Conservation (phyloP, 2,113 vertebrate genomes). For the Megaceryle maxima region DNA sequence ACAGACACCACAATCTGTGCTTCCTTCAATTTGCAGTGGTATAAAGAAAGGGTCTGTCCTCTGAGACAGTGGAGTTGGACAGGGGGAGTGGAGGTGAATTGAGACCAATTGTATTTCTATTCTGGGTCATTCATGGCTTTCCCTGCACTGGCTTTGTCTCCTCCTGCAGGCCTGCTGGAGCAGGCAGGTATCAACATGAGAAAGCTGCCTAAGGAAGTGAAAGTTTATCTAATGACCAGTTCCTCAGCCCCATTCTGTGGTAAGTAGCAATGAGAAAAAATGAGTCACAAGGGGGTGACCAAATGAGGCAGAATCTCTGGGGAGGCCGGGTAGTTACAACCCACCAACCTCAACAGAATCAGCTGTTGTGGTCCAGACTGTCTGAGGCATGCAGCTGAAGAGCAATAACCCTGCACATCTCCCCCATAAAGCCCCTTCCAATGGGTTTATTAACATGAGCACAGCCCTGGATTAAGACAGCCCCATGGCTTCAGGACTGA, state of each 20-base stretch:
- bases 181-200: constrained; percentile 77
- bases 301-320: neutral
- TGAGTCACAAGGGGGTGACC: neutral
- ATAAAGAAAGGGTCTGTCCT: neutral
- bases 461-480: neutral
- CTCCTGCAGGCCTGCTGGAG: constrained; percentile 77
- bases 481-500: neutral
- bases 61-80: neutral
- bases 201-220: constrained; percentile 80
- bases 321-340: neutral
- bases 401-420: neutral
- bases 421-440: neutral
- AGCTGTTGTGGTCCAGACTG: neutral
- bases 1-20: neutral
- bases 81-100: neutral
- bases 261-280: constrained; percentile 71
- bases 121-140: neutral
- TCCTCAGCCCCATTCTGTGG: constrained; percentile 84
- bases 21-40: neutral
- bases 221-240: constrained; percentile 84
- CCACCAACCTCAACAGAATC: neutral
- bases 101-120: neutral
- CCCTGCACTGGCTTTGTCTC: neutral
- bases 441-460: neutral
- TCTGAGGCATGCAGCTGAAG: neutral